Percentiles rank a stretch among this genome's conserved stretches.
Evolutionary conservation across 2,888 invertebrate species (phyloP).

Genomic region (Polymixis flavicincta): DNA sequence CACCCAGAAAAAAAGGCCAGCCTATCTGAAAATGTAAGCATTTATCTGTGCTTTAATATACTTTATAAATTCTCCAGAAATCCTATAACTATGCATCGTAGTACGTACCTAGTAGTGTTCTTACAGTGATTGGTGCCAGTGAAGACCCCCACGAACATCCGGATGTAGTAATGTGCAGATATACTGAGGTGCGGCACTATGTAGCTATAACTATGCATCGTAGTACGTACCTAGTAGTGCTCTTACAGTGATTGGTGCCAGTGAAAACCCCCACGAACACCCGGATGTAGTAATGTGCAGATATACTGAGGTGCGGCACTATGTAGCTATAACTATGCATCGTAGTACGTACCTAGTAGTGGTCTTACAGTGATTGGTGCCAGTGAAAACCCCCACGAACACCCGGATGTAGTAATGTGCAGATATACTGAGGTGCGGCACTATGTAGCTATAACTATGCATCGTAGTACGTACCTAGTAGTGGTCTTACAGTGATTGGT

Average conservation of each 20-base stretch:
- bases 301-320: slow-evolving; percentile 96
- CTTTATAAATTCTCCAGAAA: too few relatives aligned
- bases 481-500: slow-evolving; percentile 95
- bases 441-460: slow-evolving; percentile 96
- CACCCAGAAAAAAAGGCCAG: too few relatives aligned
- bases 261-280: slow-evolving; percentile 96
- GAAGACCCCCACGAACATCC: slow-evolving; percentile 97
- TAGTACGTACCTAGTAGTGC: slow-evolving; percentile 80
- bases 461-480: slow-evolving; percentile 89
- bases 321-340: slow-evolving; percentile 96
- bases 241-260: slow-evolving; percentile 96
- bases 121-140: slow-evolving; percentile 96
- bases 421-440: slow-evolving; percentile 97
- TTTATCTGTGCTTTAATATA: too few relatives aligned
- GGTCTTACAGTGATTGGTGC: slow-evolving; percentile 96
- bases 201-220: slow-evolving; percentile 96
- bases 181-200: slow-evolving; percentile 97
- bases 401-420: slow-evolving; percentile 99
- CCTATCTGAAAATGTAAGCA: too few relatives aligned
- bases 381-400: slow-evolving; percentile 95
- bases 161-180: slow-evolving; percentile 98
- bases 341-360: slow-evolving; percentile 87
- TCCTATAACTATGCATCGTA: too few relatives aligned
- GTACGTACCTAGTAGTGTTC: slow-evolving; percentile 95
- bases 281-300: slow-evolving; percentile 98